Conservation (phyloP, 2,797 vertebrate genomes). For the Acanthurus tractus region DNA sequence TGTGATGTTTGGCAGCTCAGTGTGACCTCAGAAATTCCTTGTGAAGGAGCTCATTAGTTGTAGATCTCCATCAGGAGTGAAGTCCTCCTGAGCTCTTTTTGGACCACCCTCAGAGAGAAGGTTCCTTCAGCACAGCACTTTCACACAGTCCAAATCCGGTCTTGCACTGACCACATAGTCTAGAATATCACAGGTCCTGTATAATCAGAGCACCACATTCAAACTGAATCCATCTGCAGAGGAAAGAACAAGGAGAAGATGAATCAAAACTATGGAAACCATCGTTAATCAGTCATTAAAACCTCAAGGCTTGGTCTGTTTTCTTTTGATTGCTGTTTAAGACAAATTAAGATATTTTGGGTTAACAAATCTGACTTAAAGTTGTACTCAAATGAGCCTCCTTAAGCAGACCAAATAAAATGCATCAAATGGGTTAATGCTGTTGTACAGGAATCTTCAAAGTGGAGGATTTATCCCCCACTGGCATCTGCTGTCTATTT, state of each 20-base stretch:
- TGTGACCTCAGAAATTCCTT: conserved; percentile 19
- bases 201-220: conserved; percentile 45
- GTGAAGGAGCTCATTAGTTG: conserved; percentile 34
- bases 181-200: conserved; percentile 70
- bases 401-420: conserved; percentile 60
- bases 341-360: conserved; percentile 56
- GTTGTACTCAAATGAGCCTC: conserved; percentile 44
- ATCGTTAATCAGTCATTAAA: conserved; percentile 64
- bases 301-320: conserved; percentile 50
- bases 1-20: not conserved
- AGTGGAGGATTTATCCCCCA: conserved; percentile 73
- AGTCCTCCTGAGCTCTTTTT: conserved; percentile 31
- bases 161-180: conserved; percentile 65
- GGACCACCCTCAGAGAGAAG: conserved; percentile 76
- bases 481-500: conserved; percentile 70
- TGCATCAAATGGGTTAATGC: conserved; percentile 57
- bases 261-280: conserved; percentile 43
- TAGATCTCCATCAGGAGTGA: conserved; percentile 38
- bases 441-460: conserved; percentile 75
- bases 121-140: conserved; percentile 58
- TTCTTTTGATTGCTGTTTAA: conserved; percentile 44
- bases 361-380: conserved; percentile 14
- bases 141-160: conserved; percentile 61
- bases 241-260: conserved; percentile 28
- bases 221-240: conserved; percentile 79